Evolutionary conservation across 1,140 invertebrate genomes (phyloP).

Genomic region (Macrobrachium rosenbergii): DNA sequence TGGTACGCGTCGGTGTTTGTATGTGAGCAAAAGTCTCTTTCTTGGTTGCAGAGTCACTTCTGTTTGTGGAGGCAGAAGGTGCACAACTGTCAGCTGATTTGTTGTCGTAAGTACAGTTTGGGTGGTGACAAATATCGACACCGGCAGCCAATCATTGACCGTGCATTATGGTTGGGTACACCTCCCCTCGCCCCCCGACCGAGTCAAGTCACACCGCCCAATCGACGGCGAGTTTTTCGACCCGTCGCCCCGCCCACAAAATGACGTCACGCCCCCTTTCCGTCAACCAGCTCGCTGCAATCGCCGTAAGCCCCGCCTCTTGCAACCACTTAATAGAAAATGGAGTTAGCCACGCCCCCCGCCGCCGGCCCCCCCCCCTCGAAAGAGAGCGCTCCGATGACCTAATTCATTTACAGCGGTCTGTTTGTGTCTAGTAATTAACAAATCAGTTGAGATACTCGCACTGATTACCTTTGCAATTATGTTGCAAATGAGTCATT

Average conservation of each 20-base stretch:
- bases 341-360: constrained; percentile 57
- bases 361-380: constrained; percentile 21
- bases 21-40: not conserved
- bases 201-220: constrained; percentile 25
- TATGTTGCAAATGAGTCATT: constrained; percentile 33
- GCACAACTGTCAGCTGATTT: constrained; percentile 62
- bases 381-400: constrained; percentile 41
- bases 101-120: constrained; percentile 61
- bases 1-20: too few relatives aligned
- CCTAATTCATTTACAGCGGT: constrained; percentile 61
- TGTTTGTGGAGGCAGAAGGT: constrained; percentile 53
- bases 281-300: not conserved
- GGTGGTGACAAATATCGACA: constrained; percentile 62
- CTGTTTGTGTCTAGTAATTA: constrained; percentile 64
- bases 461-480: constrained; percentile 55
- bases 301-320: constrained; percentile 27
- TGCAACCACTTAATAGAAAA: constrained; percentile 54
- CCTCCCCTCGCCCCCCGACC: constrained; percentile 48
- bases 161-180: constrained; percentile 62
- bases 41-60: constrained; percentile 45
- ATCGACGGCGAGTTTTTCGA: constrained; percentile 20
- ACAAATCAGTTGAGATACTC: constrained; percentile 60
- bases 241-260: constrained; percentile 17
- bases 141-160: constrained; percentile 61
- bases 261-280: not conserved